A percentile compares a stretch with the other conserved stretches of the same genome.
These are phyloP conservation scores for Clamator glandarius DNA, from an alignment of 2,797 vertebrate genomes.

Conservation along the genomic window DNA sequence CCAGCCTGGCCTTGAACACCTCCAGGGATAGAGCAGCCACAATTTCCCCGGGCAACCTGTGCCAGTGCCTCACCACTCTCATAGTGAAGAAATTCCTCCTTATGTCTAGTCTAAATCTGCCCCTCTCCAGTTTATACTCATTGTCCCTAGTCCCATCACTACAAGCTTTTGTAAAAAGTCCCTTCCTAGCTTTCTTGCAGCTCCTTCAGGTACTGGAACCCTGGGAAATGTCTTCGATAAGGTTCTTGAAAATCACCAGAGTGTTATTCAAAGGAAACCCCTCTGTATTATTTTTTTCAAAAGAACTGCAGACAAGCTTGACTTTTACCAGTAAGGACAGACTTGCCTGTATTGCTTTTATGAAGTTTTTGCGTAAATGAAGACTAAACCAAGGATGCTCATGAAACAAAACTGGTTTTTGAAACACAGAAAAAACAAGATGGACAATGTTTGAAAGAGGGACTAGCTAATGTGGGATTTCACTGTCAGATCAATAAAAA, in stretches of 20 bases:
- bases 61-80: no score
- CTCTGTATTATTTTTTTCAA: no score
- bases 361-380: conserved; percentile 17
- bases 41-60: no score
- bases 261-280: background rate
- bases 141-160: no score
- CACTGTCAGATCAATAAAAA: background rate
- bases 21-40: no score
- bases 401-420: background rate
- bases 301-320: background rate
- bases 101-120: no score
- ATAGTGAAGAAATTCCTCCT: no score
- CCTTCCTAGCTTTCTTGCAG: no score
- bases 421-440: background rate
- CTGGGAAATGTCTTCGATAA: background rate
- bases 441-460: background rate
- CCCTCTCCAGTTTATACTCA: no score
- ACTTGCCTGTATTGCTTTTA: background rate
- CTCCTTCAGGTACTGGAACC: no score
- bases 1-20: no score
- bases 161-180: no score
- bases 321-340: background rate
- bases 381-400: background rate
- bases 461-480: background rate
- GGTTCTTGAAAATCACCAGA: background rate